These are phyloP conservation scores for Benitochromis conjunctus DNA, from an alignment of 2,113 vertebrate genomes.

Conservation along the genomic window DNA sequence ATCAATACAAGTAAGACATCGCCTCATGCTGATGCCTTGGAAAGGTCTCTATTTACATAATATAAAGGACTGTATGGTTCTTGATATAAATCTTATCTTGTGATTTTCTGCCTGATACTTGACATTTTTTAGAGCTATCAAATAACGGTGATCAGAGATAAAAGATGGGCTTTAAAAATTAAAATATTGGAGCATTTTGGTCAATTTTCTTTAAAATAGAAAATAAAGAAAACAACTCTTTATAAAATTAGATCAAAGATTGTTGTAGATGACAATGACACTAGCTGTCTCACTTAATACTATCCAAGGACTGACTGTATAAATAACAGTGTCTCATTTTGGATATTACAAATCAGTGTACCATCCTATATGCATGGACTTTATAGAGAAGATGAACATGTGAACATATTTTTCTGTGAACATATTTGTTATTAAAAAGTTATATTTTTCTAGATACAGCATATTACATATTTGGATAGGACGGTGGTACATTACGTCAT, in stretches of 20 bases:
- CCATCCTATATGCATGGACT: neutral
- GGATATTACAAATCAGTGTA: neutral
- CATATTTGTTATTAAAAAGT: no score
- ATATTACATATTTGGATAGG: neutral
- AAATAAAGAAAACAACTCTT: neutral
- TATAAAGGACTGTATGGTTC: neutral
- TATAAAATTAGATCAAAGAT: neutral
- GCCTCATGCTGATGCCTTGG: conserved; percentile 15
- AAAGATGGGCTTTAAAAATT: neutral
- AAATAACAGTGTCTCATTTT: neutral
- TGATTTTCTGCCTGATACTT: neutral
- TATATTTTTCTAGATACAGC: neutral
- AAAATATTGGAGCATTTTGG: neutral
- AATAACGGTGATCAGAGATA: neutral
- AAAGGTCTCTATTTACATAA: conserved; percentile 31
- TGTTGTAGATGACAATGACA: neutral
- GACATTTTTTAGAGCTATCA: neutral
- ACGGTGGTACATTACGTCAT: neutral
- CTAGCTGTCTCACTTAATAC: neutral
- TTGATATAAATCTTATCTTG: neutral
- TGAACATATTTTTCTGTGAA: no score
- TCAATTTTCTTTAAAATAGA: neutral
- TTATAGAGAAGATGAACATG: neutral
- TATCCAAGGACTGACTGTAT: neutral
- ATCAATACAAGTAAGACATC: conserved; percentile 31